These are phyloP conservation scores for Passer domesticus DNA, from an alignment of 2,113 vertebrate species.

Conservation along the genomic window DNA sequence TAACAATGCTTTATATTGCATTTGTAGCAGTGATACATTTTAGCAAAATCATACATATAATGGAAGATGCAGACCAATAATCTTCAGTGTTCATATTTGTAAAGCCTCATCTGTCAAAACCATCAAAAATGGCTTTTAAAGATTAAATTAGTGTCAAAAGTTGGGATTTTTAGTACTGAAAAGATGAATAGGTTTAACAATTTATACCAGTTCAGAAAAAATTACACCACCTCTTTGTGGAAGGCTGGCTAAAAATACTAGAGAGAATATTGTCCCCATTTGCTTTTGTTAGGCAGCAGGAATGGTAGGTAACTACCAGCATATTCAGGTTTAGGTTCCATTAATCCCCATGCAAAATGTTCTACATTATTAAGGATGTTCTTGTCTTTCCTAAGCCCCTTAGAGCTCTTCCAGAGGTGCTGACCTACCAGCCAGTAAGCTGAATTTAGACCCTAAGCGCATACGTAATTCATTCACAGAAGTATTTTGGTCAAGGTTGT, in stretches of 20 bases:
- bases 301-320: not conserved
- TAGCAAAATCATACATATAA: not conserved
- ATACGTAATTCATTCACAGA: not conserved
- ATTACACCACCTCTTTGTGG: not conserved
- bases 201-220: not conserved
- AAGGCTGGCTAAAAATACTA: not conserved
- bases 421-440: not conserved
- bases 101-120: not conserved
- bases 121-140: not conserved
- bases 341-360: not conserved
- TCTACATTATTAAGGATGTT: not conserved
- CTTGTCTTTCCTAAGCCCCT: not conserved
- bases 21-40: not conserved
- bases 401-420: not conserved
- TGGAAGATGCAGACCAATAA: not conserved
- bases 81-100: not conserved
- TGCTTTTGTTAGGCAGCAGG: not conserved
- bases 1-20: not conserved
- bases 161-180: not conserved
- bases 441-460: not conserved
- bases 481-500: constrained; percentile 26
- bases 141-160: not conserved
- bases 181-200: not conserved
- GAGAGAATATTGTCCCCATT: not conserved
- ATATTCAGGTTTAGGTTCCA: not conserved